Evolutionary conservation across 2,888 invertebrate genomes (phyloP), one percentile per base, ranked within the genome.

Genomic region (Diabrotica balteata): DNA sequence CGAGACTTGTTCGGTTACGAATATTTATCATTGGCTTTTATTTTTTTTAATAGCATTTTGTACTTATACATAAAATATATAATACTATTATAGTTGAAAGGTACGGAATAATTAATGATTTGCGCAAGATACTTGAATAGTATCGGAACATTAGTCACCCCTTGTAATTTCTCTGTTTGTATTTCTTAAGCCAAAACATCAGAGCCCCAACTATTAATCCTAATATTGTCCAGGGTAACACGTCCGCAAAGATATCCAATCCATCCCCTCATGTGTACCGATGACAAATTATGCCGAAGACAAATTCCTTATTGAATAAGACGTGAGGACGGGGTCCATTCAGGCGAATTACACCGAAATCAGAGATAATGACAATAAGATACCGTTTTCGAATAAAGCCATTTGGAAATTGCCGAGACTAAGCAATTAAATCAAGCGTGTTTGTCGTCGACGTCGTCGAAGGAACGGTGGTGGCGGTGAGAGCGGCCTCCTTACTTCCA

Each of bases 401-500:
- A 78, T 76, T 78, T 77, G 77, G 69, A 74, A 76, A 77, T 78
- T 76, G 75, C 72, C 71, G 73, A 73, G 73, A 73, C 72, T 60
- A 68, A 70, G 74, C 79, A 80, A 81, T 81, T 80, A 80, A 81
- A 80, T 81, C 79, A 80, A 78, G 73, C 75, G 74, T 77, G 75
- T 77, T 79, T 80, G 78, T 73, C 59, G 70, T 71, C 43, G 55
- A 57, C 55, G 55, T 57, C 55, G 45, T 62, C 62, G 67, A 22
- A 52, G 57, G 58, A n/a, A 45, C 51, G 52, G 59, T 53, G 52
- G 32, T 46, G 52, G 69, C 66, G 71, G 47, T 43, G 32, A 5
- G 5, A 5, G 32, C 32, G 59, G 53, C 10, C 57, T 60, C 61
- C 67, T 61, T 61, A 62, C 47, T 22, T 51, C 62, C 58, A 49